phyloP scores from a whole-genome alignment of 2,113 vertebrate genomes.

The Passer montanus region DNA sequence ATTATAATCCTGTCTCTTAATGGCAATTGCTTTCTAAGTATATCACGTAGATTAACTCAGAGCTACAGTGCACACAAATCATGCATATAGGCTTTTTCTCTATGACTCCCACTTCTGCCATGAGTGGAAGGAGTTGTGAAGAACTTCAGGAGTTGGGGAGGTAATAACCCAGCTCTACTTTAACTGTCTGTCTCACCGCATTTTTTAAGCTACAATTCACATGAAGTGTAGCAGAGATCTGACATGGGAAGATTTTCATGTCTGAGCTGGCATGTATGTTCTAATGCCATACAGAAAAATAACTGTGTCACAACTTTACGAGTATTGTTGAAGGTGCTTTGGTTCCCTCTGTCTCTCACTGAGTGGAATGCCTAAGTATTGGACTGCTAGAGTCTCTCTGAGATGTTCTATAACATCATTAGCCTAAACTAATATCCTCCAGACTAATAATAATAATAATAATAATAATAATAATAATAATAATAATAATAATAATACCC shows the following conservation, averaged over 20 bases:
- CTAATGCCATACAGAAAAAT: not conserved
- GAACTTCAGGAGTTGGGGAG: not conserved
- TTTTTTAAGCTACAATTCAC: not conserved
- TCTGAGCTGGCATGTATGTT: not conserved
- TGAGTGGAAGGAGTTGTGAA: not conserved
- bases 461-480: no score
- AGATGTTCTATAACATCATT: not conserved
- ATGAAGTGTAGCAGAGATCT: not conserved
- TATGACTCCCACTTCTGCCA: not conserved
- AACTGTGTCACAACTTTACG: not conserved
- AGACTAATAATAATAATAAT: not conserved
- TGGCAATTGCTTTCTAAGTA: slow-evolving; percentile 24
- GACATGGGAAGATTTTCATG: not conserved
- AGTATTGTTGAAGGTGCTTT: not conserved
- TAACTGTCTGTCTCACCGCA: not conserved
- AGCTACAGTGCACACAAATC: not conserved
- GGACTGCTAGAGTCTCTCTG: not conserved
- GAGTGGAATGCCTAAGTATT: not conserved
- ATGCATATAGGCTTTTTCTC: not conserved
- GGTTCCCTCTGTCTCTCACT: not conserved
- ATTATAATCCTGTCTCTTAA: slow-evolving; percentile 33
- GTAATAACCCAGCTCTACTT: not conserved
- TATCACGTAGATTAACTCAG: not conserved
- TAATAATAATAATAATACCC: no score
- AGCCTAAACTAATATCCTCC: not conserved